Evolutionary conservation across 1,140 invertebrate species (phyloP), one percentile per base, ranked within the genome.

Genomic region (Helicoverpa armigera): DNA sequence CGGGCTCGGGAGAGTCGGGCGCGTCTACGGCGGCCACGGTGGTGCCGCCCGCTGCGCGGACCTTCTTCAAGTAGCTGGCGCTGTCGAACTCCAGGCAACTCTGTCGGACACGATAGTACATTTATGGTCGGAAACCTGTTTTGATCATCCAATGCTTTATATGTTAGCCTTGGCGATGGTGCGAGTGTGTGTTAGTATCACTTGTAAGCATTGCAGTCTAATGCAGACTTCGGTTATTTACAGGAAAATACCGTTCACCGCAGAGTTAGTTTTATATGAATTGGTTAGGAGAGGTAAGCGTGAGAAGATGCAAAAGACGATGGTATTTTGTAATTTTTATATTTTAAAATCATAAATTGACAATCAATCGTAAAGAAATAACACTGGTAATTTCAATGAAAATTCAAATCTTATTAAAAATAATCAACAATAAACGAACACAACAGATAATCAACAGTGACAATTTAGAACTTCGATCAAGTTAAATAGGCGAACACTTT

Each of bases 1-100:
- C 93, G 18, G 93, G 92, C 82, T 94, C 93, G 77, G 93, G 93
- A 82, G 93, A 94, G 86, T 94, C 93, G 72, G 91, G 91, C 84
- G 90, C 92, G 89, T 94, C 93, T 72, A 85, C 86, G 7, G 89
- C 85, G 63, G 86, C 87, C 72, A 90, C 78, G 73, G 89, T 90
- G 80, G 89, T 90, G 79, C 84, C 90, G 84, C 85, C 92, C 67
- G 92, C 90, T 23, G 89, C 89, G 53, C 91, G 92, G 63, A 91
- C 92, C 84, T 91, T 93, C 88, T 91, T 91, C 89, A 95, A 80
- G 90, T 95, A 94, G 85, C 87, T 89, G 77, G 73, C 92, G 90
- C 94, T 95, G 91, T 95, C 94, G 91, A 95, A 94, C 90, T 94
- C 93, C 92, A 94, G 88, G 91, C 93, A 94, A 86, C 86, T 92